Evolutionary conservation across 2,888 invertebrate genomes (phyloP).

Genomic region (Drosophila prostipennis): DNA sequence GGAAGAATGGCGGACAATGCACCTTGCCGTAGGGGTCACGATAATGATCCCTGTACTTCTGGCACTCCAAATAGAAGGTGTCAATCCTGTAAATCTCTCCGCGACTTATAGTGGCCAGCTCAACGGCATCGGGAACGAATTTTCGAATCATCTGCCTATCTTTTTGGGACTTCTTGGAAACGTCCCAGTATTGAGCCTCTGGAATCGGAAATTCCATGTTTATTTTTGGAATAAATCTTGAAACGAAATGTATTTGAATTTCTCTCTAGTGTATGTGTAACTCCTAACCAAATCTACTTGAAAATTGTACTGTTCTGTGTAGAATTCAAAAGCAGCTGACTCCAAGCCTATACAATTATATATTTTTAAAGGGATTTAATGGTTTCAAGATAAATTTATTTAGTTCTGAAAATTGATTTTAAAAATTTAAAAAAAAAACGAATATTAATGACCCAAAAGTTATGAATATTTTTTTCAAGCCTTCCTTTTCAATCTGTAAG

Average conservation of each 20-base stretch:
- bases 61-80: conserved; percentile 75
- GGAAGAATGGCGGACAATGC: conserved; percentile 50
- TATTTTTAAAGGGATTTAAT: too few species aligned
- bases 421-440: too few species aligned
- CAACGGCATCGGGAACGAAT: conserved; percentile 69
- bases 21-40: conserved; percentile 77
- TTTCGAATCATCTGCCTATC: conserved; percentile 65
- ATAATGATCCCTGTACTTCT: conserved; percentile 80
- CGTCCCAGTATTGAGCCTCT: conserved; percentile 73
- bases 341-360: background rate
- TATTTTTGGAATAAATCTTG: background rate
- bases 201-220: conserved; percentile 71
- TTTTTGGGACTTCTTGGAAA: conserved; percentile 67
- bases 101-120: conserved; percentile 71
- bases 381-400: too few species aligned
- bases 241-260: background rate
- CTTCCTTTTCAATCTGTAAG: too few species aligned
- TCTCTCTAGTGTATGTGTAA: background rate
- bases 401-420: too few species aligned
- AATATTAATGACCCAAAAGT: too few species aligned
- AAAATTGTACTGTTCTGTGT: background rate
- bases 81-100: conserved; percentile 66
- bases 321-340: too few species aligned
- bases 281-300: background rate
- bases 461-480: too few species aligned